A percentile compares a stretch with the other conserved stretches of the same genome.
These are phyloP conservation scores for Scaptomyza cyrtandrae DNA, from an alignment of 2,888 invertebrate genomes.

Conservation along the genomic window DNA sequence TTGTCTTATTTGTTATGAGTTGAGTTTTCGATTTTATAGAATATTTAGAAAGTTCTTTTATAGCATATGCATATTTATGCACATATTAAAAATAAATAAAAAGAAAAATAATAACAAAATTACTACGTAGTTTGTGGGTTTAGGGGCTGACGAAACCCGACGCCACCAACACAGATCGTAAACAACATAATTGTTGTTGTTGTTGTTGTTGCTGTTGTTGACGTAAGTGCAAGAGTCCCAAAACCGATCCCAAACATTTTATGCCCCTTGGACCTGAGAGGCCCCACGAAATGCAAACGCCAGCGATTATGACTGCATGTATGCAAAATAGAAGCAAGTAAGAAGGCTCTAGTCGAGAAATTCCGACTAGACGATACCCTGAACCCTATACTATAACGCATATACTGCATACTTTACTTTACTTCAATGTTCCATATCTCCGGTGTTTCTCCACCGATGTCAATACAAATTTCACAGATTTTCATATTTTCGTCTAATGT, in stretches of 20 bases:
- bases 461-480: no score
- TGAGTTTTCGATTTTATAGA: not conserved
- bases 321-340: slow-evolving; percentile 6
- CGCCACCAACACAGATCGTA: slow-evolving; percentile 11
- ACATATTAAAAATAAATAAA: not conserved
- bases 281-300: slow-evolving; percentile 31
- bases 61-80: not conserved
- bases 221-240: slow-evolving; percentile 43
- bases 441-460: no score
- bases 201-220: no score
- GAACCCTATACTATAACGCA: no score
- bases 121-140: slow-evolving; percentile 22
- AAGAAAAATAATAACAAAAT: slow-evolving; percentile 5
- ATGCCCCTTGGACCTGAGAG: slow-evolving; percentile 53
- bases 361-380: no score
- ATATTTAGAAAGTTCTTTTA: not conserved
- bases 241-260: slow-evolving; percentile 36
- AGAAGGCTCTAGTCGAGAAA: no score
- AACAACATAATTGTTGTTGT: slow-evolving; percentile 36
- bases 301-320: slow-evolving; percentile 29
- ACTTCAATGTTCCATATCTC: no score
- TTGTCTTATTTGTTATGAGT: no score
- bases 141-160: slow-evolving; percentile 3
- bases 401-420: no score
- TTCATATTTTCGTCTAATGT: no score